phyloP scores from a whole-genome alignment of 2,797 vertebrate genomes.

The Echiichthys vipera region DNA sequence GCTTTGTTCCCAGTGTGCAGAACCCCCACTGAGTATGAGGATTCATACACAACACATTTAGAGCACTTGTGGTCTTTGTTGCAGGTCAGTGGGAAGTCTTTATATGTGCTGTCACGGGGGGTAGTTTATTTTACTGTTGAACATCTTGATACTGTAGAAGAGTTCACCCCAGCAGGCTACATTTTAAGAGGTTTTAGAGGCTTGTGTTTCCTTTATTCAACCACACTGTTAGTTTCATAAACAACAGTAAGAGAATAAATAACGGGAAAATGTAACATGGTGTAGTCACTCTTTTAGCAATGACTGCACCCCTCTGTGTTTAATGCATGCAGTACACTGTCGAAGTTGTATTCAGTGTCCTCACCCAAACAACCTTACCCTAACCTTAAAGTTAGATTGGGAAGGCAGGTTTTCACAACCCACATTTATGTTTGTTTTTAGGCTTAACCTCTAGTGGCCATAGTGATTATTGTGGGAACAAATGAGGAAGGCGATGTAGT shows the following conservation, averaged over 20 bases:
- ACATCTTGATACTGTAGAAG: neutral
- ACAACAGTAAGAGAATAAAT: neutral
- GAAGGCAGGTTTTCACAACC: too few species aligned
- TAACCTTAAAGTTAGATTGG: too few species aligned
- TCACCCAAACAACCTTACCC: too few species aligned
- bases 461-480: too few species aligned
- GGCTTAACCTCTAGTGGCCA: too few species aligned
- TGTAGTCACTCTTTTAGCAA: neutral
- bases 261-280: neutral
- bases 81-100: conserved; percentile 9
- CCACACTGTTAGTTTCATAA: neutral
- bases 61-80: neutral
- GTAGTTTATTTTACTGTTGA: conserved; percentile 1
- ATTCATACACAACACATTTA: neutral
- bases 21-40: neutral
- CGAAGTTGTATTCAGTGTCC: too few species aligned
- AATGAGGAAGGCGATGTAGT: too few species aligned
- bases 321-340: neutral
- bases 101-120: neutral
- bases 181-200: neutral
- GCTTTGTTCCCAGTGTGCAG: neutral
- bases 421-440: too few species aligned
- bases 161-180: neutral
- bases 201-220: neutral
- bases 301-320: neutral